Evolutionary conservation across 2,113 vertebrate species (phyloP).

Genomic region (Prolemur simus): DNA sequence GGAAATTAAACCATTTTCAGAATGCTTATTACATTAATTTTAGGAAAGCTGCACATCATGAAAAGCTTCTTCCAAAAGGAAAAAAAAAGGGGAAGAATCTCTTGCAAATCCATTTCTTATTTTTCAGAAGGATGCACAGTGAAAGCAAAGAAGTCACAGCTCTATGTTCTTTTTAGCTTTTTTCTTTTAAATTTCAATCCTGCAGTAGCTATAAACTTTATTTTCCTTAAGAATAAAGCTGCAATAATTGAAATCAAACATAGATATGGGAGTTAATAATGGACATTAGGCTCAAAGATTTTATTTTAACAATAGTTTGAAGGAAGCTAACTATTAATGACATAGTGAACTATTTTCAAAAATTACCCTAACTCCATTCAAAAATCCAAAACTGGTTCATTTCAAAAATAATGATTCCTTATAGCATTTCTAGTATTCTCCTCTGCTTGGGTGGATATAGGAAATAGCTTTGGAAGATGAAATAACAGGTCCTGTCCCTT

Average conservation of each 20-base stretch:
- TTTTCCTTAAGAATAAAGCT: background rate
- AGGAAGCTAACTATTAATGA: background rate
- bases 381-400: background rate
- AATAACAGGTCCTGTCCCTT: background rate
- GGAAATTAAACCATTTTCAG: background rate
- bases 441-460: background rate
- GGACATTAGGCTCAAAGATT: background rate
- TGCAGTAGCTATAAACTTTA: background rate
- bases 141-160: background rate
- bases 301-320: background rate
- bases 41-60: background rate
- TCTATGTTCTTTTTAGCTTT: background rate
- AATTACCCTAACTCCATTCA: background rate
- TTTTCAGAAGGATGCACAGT: background rate
- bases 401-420: background rate
- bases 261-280: background rate
- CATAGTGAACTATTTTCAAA: background rate
- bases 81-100: background rate
- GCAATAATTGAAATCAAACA: background rate
- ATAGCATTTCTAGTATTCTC: background rate
- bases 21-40: background rate
- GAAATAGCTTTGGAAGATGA: slow-evolving; percentile 32
- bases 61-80: background rate
- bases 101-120: background rate
- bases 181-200: background rate